Conservation (phyloP, 2,113 vertebrate genomes). For the Ornithorhynchus anatinus region DNA sequence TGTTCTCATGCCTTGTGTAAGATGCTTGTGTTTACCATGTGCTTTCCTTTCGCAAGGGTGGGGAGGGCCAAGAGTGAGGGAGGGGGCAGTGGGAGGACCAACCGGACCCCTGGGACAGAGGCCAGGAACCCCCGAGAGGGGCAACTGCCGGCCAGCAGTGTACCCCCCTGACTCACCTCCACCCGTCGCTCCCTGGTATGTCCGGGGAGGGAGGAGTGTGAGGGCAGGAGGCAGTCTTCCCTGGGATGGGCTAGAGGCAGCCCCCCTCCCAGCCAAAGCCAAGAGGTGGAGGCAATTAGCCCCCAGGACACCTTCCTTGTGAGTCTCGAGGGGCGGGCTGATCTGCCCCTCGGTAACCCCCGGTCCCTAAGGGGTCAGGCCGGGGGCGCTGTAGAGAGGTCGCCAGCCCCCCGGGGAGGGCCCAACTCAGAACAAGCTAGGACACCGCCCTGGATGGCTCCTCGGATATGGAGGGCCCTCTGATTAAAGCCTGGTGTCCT, state of each 20-base stretch:
- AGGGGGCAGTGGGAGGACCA: neutral
- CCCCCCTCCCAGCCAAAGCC: neutral
- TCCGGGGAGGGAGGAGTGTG: neutral
- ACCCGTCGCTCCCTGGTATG: neutral
- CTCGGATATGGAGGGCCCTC: neutral
- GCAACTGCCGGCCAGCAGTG: neutral
- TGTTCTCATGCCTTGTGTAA: slow-evolving; percentile 27
- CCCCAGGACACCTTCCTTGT: neutral
- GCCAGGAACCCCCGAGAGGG: slow-evolving; percentile 45
- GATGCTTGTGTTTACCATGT: slow-evolving; percentile 33
- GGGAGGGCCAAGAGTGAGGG: too few species aligned
- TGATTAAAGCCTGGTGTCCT: neutral
- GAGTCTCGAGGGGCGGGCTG: neutral
- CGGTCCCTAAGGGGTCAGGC: neutral
- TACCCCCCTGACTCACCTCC: neutral
- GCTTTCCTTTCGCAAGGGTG: neutral
- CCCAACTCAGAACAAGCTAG: neutral
- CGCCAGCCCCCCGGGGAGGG: neutral
- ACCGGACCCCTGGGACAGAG: slow-evolving; percentile 32
- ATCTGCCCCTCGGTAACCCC: neutral
- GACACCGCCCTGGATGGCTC: neutral
- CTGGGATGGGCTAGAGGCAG: neutral
- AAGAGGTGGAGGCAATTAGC: neutral
- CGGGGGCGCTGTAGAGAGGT: neutral
- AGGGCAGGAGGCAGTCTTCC: neutral